Evolutionary conservation across 35 echinoderm and acorn worm genomes (phyloP).

Genomic region (Apostichopus parvimensis): DNA sequence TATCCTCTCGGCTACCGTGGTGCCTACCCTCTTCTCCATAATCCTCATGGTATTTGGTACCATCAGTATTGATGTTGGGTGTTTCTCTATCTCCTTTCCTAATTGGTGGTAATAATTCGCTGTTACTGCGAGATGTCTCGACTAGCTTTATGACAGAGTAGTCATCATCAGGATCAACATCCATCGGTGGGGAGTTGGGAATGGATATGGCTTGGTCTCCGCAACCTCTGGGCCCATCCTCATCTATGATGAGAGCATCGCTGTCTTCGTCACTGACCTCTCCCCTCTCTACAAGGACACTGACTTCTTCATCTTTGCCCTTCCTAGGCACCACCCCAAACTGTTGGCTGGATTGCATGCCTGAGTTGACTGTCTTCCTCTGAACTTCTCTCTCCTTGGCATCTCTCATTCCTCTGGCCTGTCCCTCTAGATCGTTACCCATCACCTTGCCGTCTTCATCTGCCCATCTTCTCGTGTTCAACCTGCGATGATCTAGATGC

Average conservation of each 20-base stretch:
- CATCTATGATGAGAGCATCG: constrained; percentile 1
- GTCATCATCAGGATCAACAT: too few relatives aligned
- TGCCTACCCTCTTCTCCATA: constrained; percentile 6
- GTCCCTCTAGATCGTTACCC: not conserved
- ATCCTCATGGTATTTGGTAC: not conserved
- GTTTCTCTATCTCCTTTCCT: constrained; percentile 6
- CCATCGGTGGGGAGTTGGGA: too few relatives aligned
- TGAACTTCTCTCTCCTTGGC: not conserved
- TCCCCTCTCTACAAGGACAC: constrained; percentile 4
- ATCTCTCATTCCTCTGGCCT: not conserved
- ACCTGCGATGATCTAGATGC: too few relatives aligned
- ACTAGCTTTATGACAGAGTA: not conserved
- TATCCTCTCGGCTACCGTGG: not conserved
- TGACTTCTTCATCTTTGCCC: not conserved
- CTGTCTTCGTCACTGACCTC: not conserved
- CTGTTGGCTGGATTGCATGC: constrained; percentile 5
- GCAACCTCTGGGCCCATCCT: not conserved
- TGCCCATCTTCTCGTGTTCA: not conserved
- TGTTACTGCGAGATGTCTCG: not conserved
- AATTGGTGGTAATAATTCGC: not conserved
- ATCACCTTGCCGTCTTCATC: constrained; percentile 4
- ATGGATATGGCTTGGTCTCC: too few relatives aligned
- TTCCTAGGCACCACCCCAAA: not conserved
- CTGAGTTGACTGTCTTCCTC: not conserved
- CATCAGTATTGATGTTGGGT: constrained; percentile 3